phyloP scores from a whole-genome alignment of 2,888 invertebrate genomes.

The Alviniconcha strummeri region DNA sequence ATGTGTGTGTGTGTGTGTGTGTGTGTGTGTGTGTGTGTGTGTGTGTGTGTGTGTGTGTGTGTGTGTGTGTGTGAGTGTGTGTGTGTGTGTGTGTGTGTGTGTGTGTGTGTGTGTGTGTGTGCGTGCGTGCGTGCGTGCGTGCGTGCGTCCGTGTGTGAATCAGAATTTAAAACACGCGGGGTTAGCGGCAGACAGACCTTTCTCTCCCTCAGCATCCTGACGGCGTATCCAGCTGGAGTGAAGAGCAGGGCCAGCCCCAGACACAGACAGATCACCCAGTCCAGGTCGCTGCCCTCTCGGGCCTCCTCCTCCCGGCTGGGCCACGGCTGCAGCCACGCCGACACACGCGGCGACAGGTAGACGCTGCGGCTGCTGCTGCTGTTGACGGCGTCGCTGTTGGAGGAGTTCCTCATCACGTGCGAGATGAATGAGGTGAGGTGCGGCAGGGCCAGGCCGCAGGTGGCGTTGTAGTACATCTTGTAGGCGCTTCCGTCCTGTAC shows the following conservation, averaged over 20 bases:
- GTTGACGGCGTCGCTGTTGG: not conserved
- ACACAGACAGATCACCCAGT: slow-evolving; percentile 21
- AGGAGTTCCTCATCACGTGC: not conserved
- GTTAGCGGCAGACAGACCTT: not conserved
- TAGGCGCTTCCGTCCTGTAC: slow-evolving; percentile 18
- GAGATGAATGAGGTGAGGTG: slow-evolving; percentile 15
- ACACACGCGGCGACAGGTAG: not conserved
- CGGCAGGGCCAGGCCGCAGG: slow-evolving; percentile 24
- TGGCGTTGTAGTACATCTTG: slow-evolving; percentile 31
- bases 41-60: not conserved
- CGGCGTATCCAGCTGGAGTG: not conserved
- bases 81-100: not conserved
- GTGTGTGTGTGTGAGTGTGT: not conserved
- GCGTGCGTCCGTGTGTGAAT: slow-evolving; percentile 1
- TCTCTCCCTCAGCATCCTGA: slow-evolving; percentile 5
- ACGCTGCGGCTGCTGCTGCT: not conserved
- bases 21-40: not conserved
- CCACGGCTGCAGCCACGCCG: slow-evolving; percentile 26
- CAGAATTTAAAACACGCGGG: not conserved
- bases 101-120: slow-evolving; percentile 25
- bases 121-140: slow-evolving; percentile 7
- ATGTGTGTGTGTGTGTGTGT: no score
- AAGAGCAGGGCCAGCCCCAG: slow-evolving; percentile 26
- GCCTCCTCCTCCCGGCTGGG: not conserved
- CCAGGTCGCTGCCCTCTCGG: not conserved